These are phyloP conservation scores for Plemyria rubiginata DNA, from an alignment of 2,888 invertebrate genomes.

Conservation along the genomic window DNA sequence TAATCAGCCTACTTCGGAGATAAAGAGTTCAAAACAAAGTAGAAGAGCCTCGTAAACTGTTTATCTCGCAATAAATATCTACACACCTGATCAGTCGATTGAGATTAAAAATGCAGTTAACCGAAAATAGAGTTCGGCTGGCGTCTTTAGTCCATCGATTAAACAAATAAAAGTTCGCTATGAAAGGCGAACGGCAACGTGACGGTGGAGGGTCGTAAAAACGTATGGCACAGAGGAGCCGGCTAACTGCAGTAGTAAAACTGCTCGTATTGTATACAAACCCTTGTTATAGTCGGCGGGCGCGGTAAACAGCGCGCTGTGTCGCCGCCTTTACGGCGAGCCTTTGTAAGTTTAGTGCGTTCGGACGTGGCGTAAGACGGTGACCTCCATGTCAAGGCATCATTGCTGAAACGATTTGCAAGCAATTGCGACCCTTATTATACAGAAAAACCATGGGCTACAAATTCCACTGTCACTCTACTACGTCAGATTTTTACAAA, in stretches of 20 bases:
- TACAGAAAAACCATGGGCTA: conserved; percentile 12
- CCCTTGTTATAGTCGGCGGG: conserved; percentile 77
- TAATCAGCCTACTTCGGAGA: conserved; percentile 59
- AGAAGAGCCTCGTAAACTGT: conserved; percentile 78
- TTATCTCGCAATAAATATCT: conserved; percentile 78
- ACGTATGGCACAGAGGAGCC: conserved; percentile 82
- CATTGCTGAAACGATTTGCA: conserved; percentile 52
- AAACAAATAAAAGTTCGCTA: conserved; percentile 84
- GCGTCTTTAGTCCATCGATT: conserved; percentile 81
- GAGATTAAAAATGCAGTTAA: conserved; percentile 77
- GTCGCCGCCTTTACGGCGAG: conserved; percentile 80
- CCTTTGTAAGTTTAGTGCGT: conserved; percentile 75
- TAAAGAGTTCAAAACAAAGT: conserved; percentile 76
- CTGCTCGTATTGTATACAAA: conserved; percentile 79
- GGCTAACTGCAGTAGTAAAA: conserved; percentile 81
- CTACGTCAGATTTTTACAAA: conserved; percentile 6
- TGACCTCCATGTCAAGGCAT: conserved; percentile 54
- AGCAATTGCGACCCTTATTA: conserved; percentile 35
- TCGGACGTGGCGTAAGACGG: conserved; percentile 66
- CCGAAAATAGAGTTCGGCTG: conserved; percentile 73
- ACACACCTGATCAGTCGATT: conserved; percentile 78
- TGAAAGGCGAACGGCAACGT: conserved; percentile 80
- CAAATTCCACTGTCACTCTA: background rate
- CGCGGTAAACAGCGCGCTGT: conserved; percentile 78
- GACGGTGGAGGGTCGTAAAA: conserved; percentile 81